Base-by-base conservation (phyloP, 2,113 vertebrate genomes). In the Ciconia stormi region DNA sequence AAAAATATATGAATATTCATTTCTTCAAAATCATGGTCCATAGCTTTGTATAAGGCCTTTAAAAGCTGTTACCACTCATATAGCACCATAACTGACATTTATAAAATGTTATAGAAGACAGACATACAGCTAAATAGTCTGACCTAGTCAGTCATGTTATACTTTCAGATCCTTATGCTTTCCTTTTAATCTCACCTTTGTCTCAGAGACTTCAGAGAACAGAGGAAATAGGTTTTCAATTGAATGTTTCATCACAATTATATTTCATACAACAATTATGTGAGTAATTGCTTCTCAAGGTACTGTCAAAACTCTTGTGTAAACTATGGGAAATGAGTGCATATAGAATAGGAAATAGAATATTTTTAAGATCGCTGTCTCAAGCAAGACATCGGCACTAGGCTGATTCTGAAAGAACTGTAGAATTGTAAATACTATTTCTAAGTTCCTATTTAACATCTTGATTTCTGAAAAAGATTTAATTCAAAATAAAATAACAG, bases 401-500 rank as follows among this genome's bases (percentile, higher is more conserved):
- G 27, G 5, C 7, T 73, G 56, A 65, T 65, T 89, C 36, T 93
- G 72, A 83, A 94, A 91, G 56, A 97, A 93, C 10, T 9, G 4
- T 36, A 90, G 59, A 88, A 93, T 79, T 72, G n/a, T 27, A 85
- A 95, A 82, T 92, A 77, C 9, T 42, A 40, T 82, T 96, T 82
- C 38, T 84, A 56, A 72, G 21, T 26, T 55, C 32, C 13, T 62
- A 14, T 32, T 52, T 19, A 32, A 93, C 22, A 72, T 82, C 90
- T 86, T 69, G 66, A 42, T 71, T 90, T 97, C 29, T 55, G 34
- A 59, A 94, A 71, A 73, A 55, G 6, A 69, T 40, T 94, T 94
- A 76, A 87, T 93, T 94, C 6, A 66, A 53, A 93, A 87, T 49
- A 82, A 97, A 96, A 84, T 80, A 88, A 56, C 29, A 61, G 49